Percentiles rank a stretch among this genome's conserved stretches.
Conservation (phyloP, 2,888 invertebrate genomes). For the Phortica okadai region DNA sequence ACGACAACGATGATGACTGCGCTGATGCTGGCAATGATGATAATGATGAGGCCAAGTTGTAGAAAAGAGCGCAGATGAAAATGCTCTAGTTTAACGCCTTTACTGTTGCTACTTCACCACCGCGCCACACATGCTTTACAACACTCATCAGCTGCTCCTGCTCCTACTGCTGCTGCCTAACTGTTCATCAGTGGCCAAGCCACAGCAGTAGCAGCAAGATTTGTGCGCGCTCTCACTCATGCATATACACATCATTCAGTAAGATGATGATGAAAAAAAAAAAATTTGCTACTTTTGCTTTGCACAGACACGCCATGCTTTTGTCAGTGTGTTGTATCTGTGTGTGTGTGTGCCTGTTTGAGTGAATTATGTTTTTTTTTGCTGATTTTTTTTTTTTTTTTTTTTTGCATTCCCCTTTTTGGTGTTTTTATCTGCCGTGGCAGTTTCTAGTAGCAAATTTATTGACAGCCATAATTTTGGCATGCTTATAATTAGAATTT, state of each 20-base stretch:
- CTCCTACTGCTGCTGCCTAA: not conserved
- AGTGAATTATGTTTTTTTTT: constrained; percentile 66
- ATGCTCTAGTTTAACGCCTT: not conserved
- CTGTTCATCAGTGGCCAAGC: not conserved
- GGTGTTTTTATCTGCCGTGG: constrained; percentile 55
- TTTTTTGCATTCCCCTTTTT: constrained; percentile 37
- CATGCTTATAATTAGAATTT: constrained; percentile 71
- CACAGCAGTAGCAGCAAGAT: no score
- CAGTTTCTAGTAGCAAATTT: constrained; percentile 60
- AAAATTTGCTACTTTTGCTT: no score
- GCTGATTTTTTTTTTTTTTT: constrained; percentile 61
- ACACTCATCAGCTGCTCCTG: not conserved
- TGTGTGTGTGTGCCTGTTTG: constrained; percentile 54
- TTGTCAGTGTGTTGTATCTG: no score
- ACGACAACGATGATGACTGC: constrained; percentile 31
- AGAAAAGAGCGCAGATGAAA: not conserved
- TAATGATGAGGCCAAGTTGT: constrained; percentile 11
- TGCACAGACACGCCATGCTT: no score
- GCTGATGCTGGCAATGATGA: constrained; percentile 35
- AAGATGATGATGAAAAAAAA: no score
- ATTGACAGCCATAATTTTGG: constrained; percentile 71
- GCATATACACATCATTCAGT: no score
- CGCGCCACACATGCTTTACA: not conserved
- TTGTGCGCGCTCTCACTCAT: no score
- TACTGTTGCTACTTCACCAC: not conserved